Conservation (phyloP, 64 coral and sea anemone species). For the Exaiptasia diaphana region DNA sequence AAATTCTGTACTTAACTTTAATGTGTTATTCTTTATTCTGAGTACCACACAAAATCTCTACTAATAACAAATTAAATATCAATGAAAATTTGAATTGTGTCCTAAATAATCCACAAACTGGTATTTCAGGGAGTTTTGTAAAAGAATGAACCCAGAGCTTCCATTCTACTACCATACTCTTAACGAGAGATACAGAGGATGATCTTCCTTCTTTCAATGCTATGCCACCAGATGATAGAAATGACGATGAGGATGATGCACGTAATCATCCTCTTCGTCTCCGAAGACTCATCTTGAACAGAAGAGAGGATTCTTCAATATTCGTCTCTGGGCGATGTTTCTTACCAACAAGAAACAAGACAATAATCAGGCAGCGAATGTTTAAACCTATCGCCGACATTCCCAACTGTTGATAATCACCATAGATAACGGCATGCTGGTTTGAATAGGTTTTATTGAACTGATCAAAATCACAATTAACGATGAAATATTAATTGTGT, state of each 20-base stretch:
- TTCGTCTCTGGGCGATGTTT: conserved; percentile 16
- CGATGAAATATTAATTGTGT: too few relatives aligned
- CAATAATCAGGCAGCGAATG: conserved; percentile 34
- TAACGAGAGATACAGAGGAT: conserved; percentile 29
- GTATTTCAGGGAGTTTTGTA: conserved; percentile 16
- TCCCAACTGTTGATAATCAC: too few relatives aligned
- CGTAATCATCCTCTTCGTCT: background rate
- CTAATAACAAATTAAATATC: too few relatives aligned
- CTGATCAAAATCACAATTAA: too few relatives aligned
- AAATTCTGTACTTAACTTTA: too few relatives aligned
- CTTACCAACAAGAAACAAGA: conserved; percentile 32
- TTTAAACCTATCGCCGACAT: conserved; percentile 6
- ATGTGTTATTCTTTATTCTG: too few relatives aligned
- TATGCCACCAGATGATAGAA: background rate
- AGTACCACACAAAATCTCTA: too few relatives aligned
- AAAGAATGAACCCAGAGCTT: conserved; percentile 33
- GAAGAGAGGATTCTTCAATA: conserved; percentile 13
- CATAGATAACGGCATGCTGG: too few relatives aligned
- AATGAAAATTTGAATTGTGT: too few relatives aligned
- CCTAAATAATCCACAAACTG: too few relatives aligned
- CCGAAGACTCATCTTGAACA: background rate
- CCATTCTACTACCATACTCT: conserved; percentile 35
- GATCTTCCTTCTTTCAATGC: conserved; percentile 3
- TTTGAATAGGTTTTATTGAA: too few relatives aligned
- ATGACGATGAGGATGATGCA: background rate